Base-by-base conservation (phyloP, 2,797 vertebrate genomes). In the Emys orbicularis region DNA sequence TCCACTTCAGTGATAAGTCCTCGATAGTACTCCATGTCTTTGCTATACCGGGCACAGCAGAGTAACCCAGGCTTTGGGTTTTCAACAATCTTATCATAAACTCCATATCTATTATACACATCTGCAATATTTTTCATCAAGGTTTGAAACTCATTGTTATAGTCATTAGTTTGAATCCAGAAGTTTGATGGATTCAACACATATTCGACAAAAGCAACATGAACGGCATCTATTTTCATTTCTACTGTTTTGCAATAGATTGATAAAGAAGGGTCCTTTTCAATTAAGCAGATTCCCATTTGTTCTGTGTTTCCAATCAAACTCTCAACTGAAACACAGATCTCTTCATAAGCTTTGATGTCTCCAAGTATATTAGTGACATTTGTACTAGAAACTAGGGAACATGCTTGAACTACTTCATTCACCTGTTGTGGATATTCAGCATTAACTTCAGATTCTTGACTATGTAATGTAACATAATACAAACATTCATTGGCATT, bases 41-140 rank as follows among this genome's bases (percentile, higher is more conserved):
- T 96, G 94, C 98, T 98, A 77, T 99, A 99, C 16, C 99, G 95
- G 7, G 99, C 99, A 97, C 99, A 99, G 93, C 99, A 99, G 34
- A 99, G 94, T 41, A 97, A 93, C 34, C 99, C 99, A 57, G 98
- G 98, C 44, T 98, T 89, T 79, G 99, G 99, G 84, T 98, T 97
- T 95, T 97, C 91, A 83, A 99, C 97, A 57, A 98, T 87, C 25
- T 99, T 98, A 81, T 99, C 98, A 61, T 98, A 97, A 44, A 98
- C 92, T 96, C 98, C 97, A 96, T 97, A 96, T 1, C 86, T 90
- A 88, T 94, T 97, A 94, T 99, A 99, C 12, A 96, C 81, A 23
- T 97, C 95, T 21, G 93, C 77, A 90, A 99, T 98, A 89, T 97
- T 97, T 80, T 90, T 94, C 98, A 98, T 99, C 98, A 99, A 98